Base-by-base conservation (phyloP, 2,888 invertebrate genomes). In the Lathronympha strigana region DNA sequence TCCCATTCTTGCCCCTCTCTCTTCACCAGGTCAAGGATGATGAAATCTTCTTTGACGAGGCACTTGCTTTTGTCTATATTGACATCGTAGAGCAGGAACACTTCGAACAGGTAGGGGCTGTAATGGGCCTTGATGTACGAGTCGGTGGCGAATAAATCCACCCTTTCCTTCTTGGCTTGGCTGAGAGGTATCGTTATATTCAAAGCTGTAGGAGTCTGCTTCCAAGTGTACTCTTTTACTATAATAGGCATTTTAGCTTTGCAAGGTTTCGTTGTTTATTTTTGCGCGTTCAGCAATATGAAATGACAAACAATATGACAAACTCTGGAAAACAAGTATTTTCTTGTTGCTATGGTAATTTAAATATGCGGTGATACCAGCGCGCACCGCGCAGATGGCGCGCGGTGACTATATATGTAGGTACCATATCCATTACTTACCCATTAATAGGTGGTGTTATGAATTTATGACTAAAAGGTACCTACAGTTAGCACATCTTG, bases 151-250 rank as follows among this genome's bases (percentile, higher is more conserved):
- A 96, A 94, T 47, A 97, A 81, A 80, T 96, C 95, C 0, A 95
- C 93, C 80, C 95, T 95, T 63, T 93, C 93, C 28, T 92, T 88
- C 72, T 90, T 92, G 0, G 93, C 92, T 5, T 94, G 94, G 75
- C 93, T 94, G 55, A 96, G 78, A 4, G 95, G 95, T 28, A 96
- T 93, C 70, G 92, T 92, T 62, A 97, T 92, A 67, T 93, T 93
- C 8, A 97, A 76, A 38, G 84, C 85, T 40, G 90, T 89, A 13
- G 90, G 86, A 1, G 94, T 94, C 90, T 97, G 96, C 40, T 93
- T 94, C 97, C 97, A 97, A 38, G 93, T 93, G 76, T 92, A 95
- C 87, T 96, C 95, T 87, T 95, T 95, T 0, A 97, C 92, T 71
- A 95, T 72, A 71, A 96, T 93, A n/a, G 95, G 95, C 95, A 96